Evolutionary conservation across 2,113 vertebrate genomes (phyloP), one percentile per base, ranked within the genome.

Genomic region (Saiga tatarica): DNA sequence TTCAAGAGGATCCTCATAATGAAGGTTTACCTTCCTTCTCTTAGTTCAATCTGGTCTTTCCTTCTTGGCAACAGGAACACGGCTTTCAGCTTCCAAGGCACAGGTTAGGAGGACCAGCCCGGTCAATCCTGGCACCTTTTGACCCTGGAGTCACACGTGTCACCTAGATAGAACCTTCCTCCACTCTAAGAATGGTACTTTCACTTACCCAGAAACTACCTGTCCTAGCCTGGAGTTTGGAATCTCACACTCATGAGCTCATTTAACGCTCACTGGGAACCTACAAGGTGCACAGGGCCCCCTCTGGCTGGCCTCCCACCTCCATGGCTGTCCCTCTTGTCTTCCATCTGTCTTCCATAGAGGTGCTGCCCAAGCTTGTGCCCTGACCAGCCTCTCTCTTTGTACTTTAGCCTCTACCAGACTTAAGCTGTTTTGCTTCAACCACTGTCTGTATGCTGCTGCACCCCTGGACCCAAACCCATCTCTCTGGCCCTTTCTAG

Each of bases 41-140:
- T 45, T 17, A 42, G 8, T 17, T 92, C n/a, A 14, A 0, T 2
- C 30, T n/a, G 14, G 26, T 50, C 78, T 91, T 88, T 45, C 10
- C 12, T 89, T 94, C 57, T 87, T n/a, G 19, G 79, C 33, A 83
- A n/a, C n/a, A 83, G 21, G 78, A 78, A 87, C 83, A 52, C 17
- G 11, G 36, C 5, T 52, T 79, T 52, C 45, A 2, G 45, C 17
- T 93, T 71, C 74, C 33, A 47, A 74, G 8, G 57, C 39, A 12
- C 10, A 21, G 10, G 42, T 45, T 17, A 52, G 28, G 19, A 83
- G 64, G 17, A 21, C 11, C 36, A 87, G 17, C 47, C 4, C 2
- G 4, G 57, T 60, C 26, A 36, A 15, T 67, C 47, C 47, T 6
- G 1, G 82, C 42, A 89, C 42, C 11, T 71, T 42, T 7, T 26